These are phyloP conservation scores for Microtus ochrogaster DNA, from an alignment of 2,113 vertebrate genomes.

Conservation along the genomic window DNA sequence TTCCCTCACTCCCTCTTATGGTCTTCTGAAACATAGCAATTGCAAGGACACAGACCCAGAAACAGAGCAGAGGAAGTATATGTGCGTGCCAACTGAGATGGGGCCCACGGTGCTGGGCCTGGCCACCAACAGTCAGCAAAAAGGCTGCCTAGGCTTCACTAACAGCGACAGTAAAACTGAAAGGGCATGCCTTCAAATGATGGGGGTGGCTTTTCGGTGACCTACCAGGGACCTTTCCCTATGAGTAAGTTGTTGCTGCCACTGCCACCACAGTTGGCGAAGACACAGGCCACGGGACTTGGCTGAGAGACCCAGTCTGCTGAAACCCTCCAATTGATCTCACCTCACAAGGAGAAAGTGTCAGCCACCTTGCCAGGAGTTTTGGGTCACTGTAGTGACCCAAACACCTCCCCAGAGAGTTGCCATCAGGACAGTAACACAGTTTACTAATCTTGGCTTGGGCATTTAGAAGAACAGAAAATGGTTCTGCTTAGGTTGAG, in stretches of 20 bases:
- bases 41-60: neutral
- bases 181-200: constrained; percentile 75
- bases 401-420: neutral
- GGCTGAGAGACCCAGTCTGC: constrained; percentile 36
- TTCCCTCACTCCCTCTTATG: constrained; percentile 6
- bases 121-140: constrained; percentile 75
- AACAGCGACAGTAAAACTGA: constrained; percentile 81
- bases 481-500: neutral
- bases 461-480: neutral
- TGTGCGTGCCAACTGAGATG: constrained; percentile 75
- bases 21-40: constrained; percentile 31
- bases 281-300: constrained; percentile 68
- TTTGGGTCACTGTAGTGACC: neutral
- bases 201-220: constrained; percentile 79
- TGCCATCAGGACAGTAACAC: constrained; percentile 20
- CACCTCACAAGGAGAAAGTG: constrained; percentile 44
- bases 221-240: constrained; percentile 81
- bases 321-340: constrained; percentile 1
- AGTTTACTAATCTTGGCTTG: neutral
- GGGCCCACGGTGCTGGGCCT: constrained; percentile 42
- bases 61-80: neutral
- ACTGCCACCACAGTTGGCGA: constrained; percentile 74
- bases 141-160: constrained; percentile 70
- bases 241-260: constrained; percentile 80
- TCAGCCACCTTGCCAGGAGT: constrained; percentile 24